These are phyloP conservation scores for Syrmaticus mikado DNA, from an alignment of 2,113 vertebrate species.

Conservation along the genomic window DNA sequence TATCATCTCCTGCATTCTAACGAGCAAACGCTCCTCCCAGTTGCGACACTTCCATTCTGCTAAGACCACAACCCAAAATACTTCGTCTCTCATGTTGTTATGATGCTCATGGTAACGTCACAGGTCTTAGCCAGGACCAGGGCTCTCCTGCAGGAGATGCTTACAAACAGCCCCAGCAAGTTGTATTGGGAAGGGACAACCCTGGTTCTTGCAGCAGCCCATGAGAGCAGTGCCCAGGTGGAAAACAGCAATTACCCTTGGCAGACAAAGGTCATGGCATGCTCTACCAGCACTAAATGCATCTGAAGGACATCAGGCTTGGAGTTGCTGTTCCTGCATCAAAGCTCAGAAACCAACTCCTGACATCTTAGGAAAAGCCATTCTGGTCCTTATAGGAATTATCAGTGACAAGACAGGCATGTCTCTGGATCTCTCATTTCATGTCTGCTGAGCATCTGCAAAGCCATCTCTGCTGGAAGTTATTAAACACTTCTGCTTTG, in stretches of 20 bases:
- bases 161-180: not conserved
- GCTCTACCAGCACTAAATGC: not conserved
- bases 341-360: not conserved
- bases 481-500: not conserved
- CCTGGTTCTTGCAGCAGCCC: not conserved
- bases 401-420: not conserved
- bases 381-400: not conserved
- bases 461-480: not conserved
- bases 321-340: not conserved
- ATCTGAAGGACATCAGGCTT: not conserved
- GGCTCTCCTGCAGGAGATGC: not conserved
- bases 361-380: not conserved
- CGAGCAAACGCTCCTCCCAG: not conserved
- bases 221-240: not conserved
- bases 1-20: not conserved
- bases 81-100: not conserved
- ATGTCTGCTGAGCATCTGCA: not conserved
- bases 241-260: not conserved
- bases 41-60: not conserved
- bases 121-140: not conserved
- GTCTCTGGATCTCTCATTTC: not conserved
- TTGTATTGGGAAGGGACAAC: not conserved
- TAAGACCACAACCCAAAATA: not conserved
- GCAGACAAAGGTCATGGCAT: not conserved
- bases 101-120: not conserved